Evolutionary conservation across 1,140 invertebrate species (phyloP), one percentile per base, ranked within the genome.

Genomic region (Proctacanthus coquilletti): DNA sequence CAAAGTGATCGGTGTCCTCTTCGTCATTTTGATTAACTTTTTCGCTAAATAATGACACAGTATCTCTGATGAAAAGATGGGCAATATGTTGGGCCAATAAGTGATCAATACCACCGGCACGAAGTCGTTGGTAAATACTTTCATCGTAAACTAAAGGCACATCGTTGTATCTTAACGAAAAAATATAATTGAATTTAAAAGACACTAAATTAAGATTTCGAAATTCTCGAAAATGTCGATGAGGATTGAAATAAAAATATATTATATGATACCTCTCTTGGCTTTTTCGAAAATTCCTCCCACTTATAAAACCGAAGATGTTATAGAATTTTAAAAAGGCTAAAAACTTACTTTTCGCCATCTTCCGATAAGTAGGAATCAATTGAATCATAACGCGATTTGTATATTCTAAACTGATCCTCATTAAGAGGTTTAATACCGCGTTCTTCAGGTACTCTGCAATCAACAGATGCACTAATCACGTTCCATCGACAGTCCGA

Each of bases 31-130:
- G 91, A 62, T 97, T 58, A 10, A 99, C 70, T 61, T 95, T 95
- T 62, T 99, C 96, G 23, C 77, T 81, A 66, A 97, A 99, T 18
- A 98, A 65, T 13, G 88, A 89, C 0, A 99, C 82, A 0, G 94
- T 85, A 63, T 99, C 96, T 29, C 96, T 70, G 42, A 99, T 98
- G 60, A 99, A 99, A 33, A 99, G 71, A 69, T 99, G 96, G 25
- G 95, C 91, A 44, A 99, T 76, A 59, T 99, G 96, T 61, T 87
- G 74, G 8, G 94, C 86, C 40, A 98, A 63, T 29, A 86, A 66
- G 52, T 82, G 78, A 65, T 97, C 92, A 44, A 98, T 89, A 38
- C 80, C 88, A 52, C 80, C 84, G 34, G 84, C 77, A 15, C 77
- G 56, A 18, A 99, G 71, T 45, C 84, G 73, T 23, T 82, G 62